Conservation (phyloP, 2,888 invertebrate genomes). For the Drosophila diplacantha region DNA sequence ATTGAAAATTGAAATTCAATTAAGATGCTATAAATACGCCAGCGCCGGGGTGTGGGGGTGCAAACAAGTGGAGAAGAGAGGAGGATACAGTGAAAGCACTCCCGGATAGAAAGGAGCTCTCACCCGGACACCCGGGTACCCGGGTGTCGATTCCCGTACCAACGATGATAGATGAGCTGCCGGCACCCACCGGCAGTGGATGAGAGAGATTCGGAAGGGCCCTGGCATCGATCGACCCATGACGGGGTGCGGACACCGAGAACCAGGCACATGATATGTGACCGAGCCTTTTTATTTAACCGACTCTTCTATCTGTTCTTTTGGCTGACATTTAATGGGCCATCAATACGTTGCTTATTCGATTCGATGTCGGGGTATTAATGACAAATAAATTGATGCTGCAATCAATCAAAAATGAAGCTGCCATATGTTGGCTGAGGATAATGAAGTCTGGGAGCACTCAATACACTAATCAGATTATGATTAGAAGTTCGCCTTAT, state of each 20-base stretch:
- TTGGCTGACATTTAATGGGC: constrained; percentile 41
- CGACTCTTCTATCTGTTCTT: constrained; percentile 4
- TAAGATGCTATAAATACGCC: constrained; percentile 68
- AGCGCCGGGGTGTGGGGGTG: constrained; percentile 33
- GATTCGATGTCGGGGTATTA: constrained; percentile 44
- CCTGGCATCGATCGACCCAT: constrained; percentile 8
- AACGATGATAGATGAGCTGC: constrained; percentile 44
- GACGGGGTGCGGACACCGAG: not conserved
- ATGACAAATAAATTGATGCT: constrained; percentile 52
- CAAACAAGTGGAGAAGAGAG: constrained; percentile 5
- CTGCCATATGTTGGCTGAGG: constrained; percentile 10
- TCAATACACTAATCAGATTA: constrained; percentile 34
- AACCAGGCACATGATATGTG: constrained; percentile 24
- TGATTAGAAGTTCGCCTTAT: constrained; percentile 7
- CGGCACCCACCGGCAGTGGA: constrained; percentile 21
- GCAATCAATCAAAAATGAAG: constrained; percentile 51
- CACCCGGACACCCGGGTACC: not conserved
- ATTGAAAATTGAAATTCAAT: constrained; percentile 74
- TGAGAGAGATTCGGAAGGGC: constrained; percentile 22
- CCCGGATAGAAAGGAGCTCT: constrained; percentile 24
- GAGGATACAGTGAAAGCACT: constrained; percentile 45
- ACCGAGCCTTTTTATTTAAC: constrained; percentile 17
- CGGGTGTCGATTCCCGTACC: constrained; percentile 2
- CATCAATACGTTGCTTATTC: constrained; percentile 51
- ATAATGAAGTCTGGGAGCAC: constrained; percentile 33